Evolutionary conservation across 2,797 vertebrate genomes (phyloP).

Genomic region (Notoglanidium macrostoma): DNA sequence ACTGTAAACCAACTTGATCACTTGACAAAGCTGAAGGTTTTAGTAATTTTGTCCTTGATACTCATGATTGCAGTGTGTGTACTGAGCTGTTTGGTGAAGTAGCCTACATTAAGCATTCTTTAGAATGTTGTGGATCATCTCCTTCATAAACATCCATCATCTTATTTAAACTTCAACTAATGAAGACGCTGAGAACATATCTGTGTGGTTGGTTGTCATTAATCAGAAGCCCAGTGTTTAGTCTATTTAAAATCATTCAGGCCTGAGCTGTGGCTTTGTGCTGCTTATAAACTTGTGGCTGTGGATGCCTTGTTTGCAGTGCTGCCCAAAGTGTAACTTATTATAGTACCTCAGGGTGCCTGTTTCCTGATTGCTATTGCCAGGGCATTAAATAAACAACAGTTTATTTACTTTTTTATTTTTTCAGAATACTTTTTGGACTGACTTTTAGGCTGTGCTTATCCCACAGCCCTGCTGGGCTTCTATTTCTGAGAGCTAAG

Average conservation of each 20-base stretch:
- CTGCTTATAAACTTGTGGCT: slow-evolving; percentile 69
- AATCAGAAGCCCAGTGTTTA: slow-evolving; percentile 68
- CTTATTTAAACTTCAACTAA: slow-evolving; percentile 56
- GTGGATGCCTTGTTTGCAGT: slow-evolving; percentile 68
- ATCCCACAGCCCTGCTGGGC: slow-evolving; percentile 71
- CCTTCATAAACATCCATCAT: not conserved
- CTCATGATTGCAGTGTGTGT: not conserved
- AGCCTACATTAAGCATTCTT: not conserved
- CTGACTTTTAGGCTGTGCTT: slow-evolving; percentile 68
- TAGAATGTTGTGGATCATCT: slow-evolving; percentile 12
- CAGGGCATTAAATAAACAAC: slow-evolving; percentile 68
- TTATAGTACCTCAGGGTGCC: slow-evolving; percentile 71
- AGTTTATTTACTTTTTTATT: slow-evolving; percentile 26
- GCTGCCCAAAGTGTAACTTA: slow-evolving; percentile 72
- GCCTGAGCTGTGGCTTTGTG: slow-evolving; percentile 57
- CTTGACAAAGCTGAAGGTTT: not conserved
- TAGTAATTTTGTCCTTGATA: not conserved
- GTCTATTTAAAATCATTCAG: slow-evolving; percentile 70
- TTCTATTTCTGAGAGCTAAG: slow-evolving; percentile 81
- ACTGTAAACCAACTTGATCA: slow-evolving; percentile 1
- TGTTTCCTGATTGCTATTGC: slow-evolving; percentile 75
- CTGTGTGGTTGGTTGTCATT: slow-evolving; percentile 71
- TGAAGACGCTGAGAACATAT: slow-evolving; percentile 61
- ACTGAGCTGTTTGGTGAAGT: not conserved
- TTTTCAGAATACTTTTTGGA: slow-evolving; percentile 72